phyloP scores from a whole-genome alignment of 1,140 invertebrate species.

The Danaus plexippus region DNA sequence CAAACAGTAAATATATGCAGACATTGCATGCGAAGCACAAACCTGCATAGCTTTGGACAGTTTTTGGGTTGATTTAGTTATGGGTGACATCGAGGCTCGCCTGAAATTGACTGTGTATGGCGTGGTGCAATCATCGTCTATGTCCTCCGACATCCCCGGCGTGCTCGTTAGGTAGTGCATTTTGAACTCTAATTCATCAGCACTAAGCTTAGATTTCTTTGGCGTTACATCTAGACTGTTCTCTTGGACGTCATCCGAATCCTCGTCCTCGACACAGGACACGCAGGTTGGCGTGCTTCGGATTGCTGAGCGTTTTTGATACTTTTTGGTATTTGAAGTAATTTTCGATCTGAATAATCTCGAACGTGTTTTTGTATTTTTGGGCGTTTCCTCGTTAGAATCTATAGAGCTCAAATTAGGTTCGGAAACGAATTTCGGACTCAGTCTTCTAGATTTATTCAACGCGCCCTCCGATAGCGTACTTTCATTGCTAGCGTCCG shows the following conservation, averaged over 20 bases:
- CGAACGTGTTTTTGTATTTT: slow-evolving; percentile 53
- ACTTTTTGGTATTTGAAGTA: slow-evolving; percentile 49
- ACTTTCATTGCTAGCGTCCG: slow-evolving; percentile 57
- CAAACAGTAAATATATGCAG: too few relatives aligned
- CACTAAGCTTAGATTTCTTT: slow-evolving; percentile 32
- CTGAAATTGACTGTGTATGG: slow-evolving; percentile 69
- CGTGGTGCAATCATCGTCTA: slow-evolving; percentile 48
- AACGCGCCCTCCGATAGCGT: slow-evolving; percentile 58
- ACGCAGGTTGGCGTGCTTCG: slow-evolving; percentile 56
- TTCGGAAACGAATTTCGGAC: slow-evolving; percentile 67
- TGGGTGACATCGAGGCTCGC: slow-evolving; percentile 86
- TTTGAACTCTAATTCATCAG: slow-evolving; percentile 40
- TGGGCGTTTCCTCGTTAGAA: slow-evolving; percentile 53
- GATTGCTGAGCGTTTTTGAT: slow-evolving; percentile 46
- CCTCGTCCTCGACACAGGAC: slow-evolving; percentile 56
- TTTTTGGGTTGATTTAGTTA: slow-evolving; percentile 86
- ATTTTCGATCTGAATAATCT: slow-evolving; percentile 59
- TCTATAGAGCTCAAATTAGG: slow-evolving; percentile 62
- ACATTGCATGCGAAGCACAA: slow-evolving; percentile 39
- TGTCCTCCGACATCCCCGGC: slow-evolving; percentile 58
- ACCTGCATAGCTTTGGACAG: slow-evolving; percentile 91
- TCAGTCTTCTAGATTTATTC: slow-evolving; percentile 47
- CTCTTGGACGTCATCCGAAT: slow-evolving; percentile 42
- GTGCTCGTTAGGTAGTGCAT: slow-evolving; percentile 72
- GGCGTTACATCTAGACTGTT: slow-evolving; percentile 36